phyloP scores from a whole-genome alignment of 2,888 invertebrate genomes.

The Amphipoea lucens region DNA sequence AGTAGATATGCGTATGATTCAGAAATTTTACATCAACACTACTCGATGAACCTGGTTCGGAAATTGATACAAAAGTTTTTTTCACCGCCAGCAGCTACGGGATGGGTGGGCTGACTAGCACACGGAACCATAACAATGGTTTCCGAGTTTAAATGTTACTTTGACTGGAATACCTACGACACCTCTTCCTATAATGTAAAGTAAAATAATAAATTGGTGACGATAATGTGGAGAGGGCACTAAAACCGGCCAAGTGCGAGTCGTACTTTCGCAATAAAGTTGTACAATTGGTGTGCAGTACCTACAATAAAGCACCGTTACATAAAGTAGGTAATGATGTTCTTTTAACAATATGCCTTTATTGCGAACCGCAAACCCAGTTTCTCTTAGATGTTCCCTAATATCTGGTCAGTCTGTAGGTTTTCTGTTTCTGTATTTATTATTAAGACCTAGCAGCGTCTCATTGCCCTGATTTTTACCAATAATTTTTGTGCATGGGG shows the following conservation, averaged over 20 bases:
- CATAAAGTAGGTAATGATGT: background rate
- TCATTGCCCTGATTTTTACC: too few species aligned
- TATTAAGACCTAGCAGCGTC: too few species aligned
- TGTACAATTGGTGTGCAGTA: background rate
- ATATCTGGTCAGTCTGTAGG: background rate
- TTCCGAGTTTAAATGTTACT: background rate
- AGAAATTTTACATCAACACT: background rate
- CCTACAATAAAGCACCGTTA: background rate
- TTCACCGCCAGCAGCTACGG: background rate
- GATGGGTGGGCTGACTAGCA: background rate
- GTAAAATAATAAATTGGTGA: background rate
- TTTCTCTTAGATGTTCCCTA: background rate
- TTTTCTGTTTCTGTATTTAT: too few species aligned
- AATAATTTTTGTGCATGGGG: too few species aligned
- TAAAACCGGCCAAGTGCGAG: background rate
- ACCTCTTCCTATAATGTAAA: too few species aligned
- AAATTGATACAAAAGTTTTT: background rate
- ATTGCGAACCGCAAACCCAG: background rate
- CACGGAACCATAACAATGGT: background rate
- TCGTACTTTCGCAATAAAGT: background rate
- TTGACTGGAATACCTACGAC: too few species aligned
- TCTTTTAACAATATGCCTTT: background rate
- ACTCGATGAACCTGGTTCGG: background rate
- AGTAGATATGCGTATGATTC: slow-evolving; percentile 2
- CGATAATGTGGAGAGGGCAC: background rate